A percentile compares a stretch with the other conserved stretches of the same genome.
These are phyloP conservation scores for Trichogramma pretiosum DNA, from an alignment of 1,140 invertebrate species.

Conservation along the genomic window DNA sequence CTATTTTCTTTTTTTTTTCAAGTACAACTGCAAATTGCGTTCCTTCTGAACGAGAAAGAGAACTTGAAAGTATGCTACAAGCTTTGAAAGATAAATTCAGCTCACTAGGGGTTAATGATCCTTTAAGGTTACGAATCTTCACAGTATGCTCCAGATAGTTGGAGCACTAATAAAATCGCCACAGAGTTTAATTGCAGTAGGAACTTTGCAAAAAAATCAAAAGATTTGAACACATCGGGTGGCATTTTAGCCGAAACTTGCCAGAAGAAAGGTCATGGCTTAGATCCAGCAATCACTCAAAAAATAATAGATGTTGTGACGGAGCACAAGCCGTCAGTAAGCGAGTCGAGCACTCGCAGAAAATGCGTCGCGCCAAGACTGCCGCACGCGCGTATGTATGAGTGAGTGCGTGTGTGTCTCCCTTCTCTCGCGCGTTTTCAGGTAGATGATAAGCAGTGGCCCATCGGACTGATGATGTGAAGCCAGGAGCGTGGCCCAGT, in stretches of 20 bases:
- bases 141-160: neutral
- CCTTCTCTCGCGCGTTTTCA: no score
- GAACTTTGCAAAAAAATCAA: neutral
- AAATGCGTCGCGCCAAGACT: no score
- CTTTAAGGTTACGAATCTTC: neutral
- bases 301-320: neutral
- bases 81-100: constrained; percentile 10
- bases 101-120: neutral
- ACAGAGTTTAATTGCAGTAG: neutral
- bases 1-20: neutral
- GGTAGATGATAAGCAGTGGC: no score
- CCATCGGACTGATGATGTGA: no score
- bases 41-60: constrained; percentile 1
- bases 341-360: no score
- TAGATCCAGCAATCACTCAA: neutral
- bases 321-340: no score
- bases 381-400: no score
- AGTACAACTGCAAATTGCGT: neutral
- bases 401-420: no score
- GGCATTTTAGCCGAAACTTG: neutral
- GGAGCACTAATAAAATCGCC: neutral
- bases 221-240: neutral
- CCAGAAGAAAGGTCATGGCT: neutral
- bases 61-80: constrained; percentile 6
- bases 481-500: no score